Evolutionary conservation across 2,113 vertebrate species (phyloP).

Genomic region (Rhinoderma darwinii): DNA sequence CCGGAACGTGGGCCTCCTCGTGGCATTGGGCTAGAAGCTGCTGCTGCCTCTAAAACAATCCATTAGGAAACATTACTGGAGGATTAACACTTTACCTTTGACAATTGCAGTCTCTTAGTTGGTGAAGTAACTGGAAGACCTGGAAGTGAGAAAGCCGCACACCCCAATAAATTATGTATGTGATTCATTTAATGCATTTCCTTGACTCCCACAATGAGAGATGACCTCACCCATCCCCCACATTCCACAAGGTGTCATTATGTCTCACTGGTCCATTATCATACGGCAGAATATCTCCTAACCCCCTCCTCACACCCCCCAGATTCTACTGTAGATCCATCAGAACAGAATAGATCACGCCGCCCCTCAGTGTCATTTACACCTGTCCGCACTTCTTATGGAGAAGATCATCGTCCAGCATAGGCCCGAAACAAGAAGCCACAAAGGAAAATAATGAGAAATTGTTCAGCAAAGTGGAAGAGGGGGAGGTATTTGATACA

Average conservation of each 20-base stretch:
- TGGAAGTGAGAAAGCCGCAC: neutral
- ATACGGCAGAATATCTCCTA: no score
- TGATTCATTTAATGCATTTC: conserved; percentile 20
- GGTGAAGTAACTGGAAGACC: neutral
- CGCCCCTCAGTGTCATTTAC: no score
- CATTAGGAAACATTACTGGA: conserved; percentile 41
- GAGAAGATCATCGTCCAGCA: no score
- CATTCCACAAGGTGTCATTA: neutral
- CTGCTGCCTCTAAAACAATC: neutral
- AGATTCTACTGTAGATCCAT: neutral
- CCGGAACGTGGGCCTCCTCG: neutral
- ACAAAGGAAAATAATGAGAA: no score
- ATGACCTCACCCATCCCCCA: neutral
- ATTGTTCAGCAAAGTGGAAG: no score
- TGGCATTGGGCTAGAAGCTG: neutral
- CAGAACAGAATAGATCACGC: neutral
- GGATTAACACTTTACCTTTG: neutral
- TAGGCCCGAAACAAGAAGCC: no score
- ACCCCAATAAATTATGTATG: conserved; percentile 35
- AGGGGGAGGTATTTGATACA: no score
- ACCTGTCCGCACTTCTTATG: no score
- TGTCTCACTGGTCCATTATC: neutral
- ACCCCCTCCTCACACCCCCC: neutral
- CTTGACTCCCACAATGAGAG: conserved; percentile 1
- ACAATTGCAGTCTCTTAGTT: conserved; percentile 10